A percentile compares a stretch with the other conserved stretches of the same genome.
phyloP scores from a whole-genome alignment of 2,113 vertebrate genomes.

The Oostethus manadensis region DNA sequence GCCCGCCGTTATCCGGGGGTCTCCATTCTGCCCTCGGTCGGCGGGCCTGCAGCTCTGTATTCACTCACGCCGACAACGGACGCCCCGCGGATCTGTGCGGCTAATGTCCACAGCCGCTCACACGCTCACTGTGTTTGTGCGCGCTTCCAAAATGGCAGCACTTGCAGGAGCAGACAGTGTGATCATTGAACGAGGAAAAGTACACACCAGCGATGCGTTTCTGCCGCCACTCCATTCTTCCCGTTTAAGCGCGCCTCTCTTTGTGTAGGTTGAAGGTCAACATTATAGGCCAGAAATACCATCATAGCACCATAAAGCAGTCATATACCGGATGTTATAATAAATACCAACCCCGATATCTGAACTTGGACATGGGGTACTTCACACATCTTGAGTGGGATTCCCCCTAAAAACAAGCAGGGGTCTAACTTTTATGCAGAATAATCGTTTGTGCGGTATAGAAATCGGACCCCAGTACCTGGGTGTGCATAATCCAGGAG shows the following conservation, averaged over 20 bases:
- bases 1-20: not conserved
- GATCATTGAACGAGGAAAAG: not conserved
- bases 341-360: too few relatives aligned
- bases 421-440: too few relatives aligned
- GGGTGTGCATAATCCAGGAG: constrained; percentile 10
- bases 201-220: not conserved
- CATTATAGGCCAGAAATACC: too few relatives aligned
- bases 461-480: too few relatives aligned
- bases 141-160: not conserved
- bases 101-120: not conserved
- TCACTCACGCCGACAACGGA: not conserved
- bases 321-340: too few relatives aligned
- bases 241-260: too few relatives aligned
- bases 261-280: too few relatives aligned
- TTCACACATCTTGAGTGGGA: too few relatives aligned
- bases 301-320: too few relatives aligned
- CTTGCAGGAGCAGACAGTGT: not conserved
- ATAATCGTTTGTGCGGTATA: too few relatives aligned
- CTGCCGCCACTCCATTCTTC: not conserved
- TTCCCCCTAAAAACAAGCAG: too few relatives aligned
- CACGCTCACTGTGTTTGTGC: not conserved
- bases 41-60: not conserved
- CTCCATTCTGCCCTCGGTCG: not conserved
- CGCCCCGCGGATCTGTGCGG: not conserved
- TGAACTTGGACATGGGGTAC: too few relatives aligned